Base-by-base conservation (phyloP, 2,888 invertebrate species). In the Phania funesta region DNA sequence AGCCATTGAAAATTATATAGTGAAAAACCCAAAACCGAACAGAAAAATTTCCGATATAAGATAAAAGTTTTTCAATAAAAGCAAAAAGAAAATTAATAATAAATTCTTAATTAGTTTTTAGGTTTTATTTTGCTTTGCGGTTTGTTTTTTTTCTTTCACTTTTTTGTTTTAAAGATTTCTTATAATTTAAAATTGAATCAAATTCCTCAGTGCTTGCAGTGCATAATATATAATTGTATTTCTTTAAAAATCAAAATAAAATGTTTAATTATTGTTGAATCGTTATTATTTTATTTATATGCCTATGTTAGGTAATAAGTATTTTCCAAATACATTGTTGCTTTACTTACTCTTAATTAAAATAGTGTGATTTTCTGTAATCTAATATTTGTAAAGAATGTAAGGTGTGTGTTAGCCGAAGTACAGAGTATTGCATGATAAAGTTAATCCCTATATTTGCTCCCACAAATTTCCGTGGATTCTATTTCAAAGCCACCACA, bases 191-290 rank as follows among this genome's bases (percentile, higher is more conserved):
- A 88, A 89, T 90, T 89, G 88, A 89, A 90, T 90, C 90, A 91
- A 91, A 91, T 91, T 90, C 91, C 91, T 90, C 90, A 90, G 90
- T 91, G 91, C 91, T 90, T 91, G 91, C 91, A 91, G 90, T 91
- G 91, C 90, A 88, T 84, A 6, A 16, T 84, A 84, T 85, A 71
- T 65, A 60, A 67, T 41, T 65, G 87, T 86, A 86, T 84, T 77
- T 70, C n/a, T n/a, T n/a, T n/a, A n/a, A n/a, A n/a, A n/a, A n/a
- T n/a, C n/a, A n/a, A n/a, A n/a, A n/a, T n/a, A n/a, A n/a, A n/a
- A n/a, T n/a, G n/a, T 80, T 78, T 3, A 75, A 52, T 41, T 50
- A 44, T 38, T 58, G 38, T 67, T 32, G 67, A 18, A 44, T 32
- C 32, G 8, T 13, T 80, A 68, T 83, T 84, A 62, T 83, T 84